Conservation (phyloP, 2,888 invertebrate species). For the Pammene fasciana region DNA sequence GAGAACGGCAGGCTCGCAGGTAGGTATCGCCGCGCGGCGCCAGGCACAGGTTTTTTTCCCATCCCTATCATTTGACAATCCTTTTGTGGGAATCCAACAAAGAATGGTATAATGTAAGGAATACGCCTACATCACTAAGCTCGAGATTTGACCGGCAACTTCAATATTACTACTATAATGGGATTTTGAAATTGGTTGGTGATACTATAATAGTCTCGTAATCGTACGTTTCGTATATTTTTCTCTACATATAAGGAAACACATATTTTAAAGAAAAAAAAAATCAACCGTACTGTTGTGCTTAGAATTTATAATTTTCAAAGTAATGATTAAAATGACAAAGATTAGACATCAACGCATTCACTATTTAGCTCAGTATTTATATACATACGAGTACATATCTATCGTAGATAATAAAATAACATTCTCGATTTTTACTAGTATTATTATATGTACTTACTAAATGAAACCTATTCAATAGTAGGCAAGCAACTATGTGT, state of each 20-base stretch:
- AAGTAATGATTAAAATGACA: no score
- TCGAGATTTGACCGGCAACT: constrained; percentile 13
- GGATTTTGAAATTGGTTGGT: neutral
- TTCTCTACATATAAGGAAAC: neutral
- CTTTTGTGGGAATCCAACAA: constrained; percentile 44
- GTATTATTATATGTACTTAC: no score
- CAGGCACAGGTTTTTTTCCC: constrained; percentile 62
- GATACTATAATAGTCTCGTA: neutral
- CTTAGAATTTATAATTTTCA: no score
- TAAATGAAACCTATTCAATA: neutral
- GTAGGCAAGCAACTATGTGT: neutral
- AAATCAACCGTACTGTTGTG: no score
- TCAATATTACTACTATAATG: constrained; percentile 18
- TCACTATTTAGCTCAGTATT: no score
- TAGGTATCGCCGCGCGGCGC: constrained; percentile 69
- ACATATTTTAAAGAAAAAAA: neutral
- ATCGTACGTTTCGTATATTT: neutral
- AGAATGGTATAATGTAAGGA: constrained; percentile 44
- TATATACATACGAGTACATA: neutral
- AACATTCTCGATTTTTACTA: no score
- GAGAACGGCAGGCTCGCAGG: constrained; percentile 58
- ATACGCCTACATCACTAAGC: constrained; percentile 32
- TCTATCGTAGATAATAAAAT: no score
- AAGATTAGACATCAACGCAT: no score
- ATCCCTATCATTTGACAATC: constrained; percentile 52